These are phyloP conservation scores for Himalopsyche phryganea DNA, from an alignment of 1,140 invertebrate species.

Conservation along the genomic window DNA sequence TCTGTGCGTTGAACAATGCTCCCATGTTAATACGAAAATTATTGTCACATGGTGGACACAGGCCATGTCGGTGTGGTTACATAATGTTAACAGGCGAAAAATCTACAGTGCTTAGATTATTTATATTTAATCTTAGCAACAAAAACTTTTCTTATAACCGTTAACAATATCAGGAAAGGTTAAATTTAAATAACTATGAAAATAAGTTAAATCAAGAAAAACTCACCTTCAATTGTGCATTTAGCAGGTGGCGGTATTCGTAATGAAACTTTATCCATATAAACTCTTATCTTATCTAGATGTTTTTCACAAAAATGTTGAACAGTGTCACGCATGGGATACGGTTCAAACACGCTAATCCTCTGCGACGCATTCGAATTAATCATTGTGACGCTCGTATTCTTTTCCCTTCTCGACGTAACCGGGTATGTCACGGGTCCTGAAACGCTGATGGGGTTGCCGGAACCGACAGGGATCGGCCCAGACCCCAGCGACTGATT, in stretches of 20 bases:
- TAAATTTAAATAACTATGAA: too few relatives aligned
- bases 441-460: constrained; percentile 49
- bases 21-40: too few relatives aligned
- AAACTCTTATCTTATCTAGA: constrained; percentile 83
- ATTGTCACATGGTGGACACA: too few relatives aligned
- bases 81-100: too few relatives aligned
- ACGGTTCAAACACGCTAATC: constrained; percentile 83
- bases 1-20: too few relatives aligned
- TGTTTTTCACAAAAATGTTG: constrained; percentile 95
- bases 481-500: constrained; percentile 37
- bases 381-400: constrained; percentile 68
- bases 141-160: too few relatives aligned
- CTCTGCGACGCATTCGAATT: constrained; percentile 63
- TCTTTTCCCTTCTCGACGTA: constrained; percentile 61
- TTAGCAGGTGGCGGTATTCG: constrained; percentile 84
- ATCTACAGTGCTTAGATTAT: too few relatives aligned
- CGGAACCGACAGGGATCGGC: constrained; percentile 35
- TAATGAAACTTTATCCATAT: constrained; percentile 83
- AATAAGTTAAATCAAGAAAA: too few relatives aligned
- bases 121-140: too few relatives aligned
- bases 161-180: too few relatives aligned
- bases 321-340: constrained; percentile 82
- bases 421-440: constrained; percentile 61
- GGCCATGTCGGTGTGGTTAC: too few relatives aligned
- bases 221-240: constrained; percentile 83